phyloP scores from a whole-genome alignment of 2,888 invertebrate genomes.

The Scaptomyza tumidula region DNA sequence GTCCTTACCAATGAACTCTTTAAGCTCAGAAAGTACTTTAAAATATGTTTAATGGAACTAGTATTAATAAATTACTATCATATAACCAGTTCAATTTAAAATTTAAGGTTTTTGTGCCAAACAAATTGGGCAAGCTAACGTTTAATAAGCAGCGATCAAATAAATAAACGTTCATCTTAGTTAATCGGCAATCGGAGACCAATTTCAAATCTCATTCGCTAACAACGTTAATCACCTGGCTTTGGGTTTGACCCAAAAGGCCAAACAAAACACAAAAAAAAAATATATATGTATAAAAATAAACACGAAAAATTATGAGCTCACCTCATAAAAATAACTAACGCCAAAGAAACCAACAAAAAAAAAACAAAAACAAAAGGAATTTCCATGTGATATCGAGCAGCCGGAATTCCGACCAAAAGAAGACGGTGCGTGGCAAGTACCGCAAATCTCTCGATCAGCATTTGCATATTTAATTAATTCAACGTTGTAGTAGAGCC shows the following conservation, averaged over 20 bases:
- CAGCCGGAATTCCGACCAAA: slow-evolving; percentile 58
- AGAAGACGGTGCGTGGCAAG: slow-evolving; percentile 73
- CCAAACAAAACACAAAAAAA: slow-evolving; percentile 15
- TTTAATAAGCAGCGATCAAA: slow-evolving; percentile 8
- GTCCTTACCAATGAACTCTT: no score
- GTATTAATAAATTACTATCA: background rate
- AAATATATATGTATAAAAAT: slow-evolving; percentile 17
- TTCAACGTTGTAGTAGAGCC: slow-evolving; percentile 46
- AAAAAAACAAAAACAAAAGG: slow-evolving; percentile 36
- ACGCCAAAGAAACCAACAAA: slow-evolving; percentile 20
- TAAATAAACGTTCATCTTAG: slow-evolving; percentile 29
- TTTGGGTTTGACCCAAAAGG: slow-evolving; percentile 60
- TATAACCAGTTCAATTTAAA: background rate
- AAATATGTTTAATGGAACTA: background rate
- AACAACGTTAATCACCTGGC: slow-evolving; percentile 47
- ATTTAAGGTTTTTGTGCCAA: background rate
- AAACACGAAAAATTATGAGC: slow-evolving; percentile 72
- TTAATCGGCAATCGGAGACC: slow-evolving; percentile 17
- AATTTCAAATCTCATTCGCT: slow-evolving; percentile 17
- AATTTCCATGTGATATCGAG: slow-evolving; percentile 63
- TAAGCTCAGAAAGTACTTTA: background rate
- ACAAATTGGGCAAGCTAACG: slow-evolving; percentile 1
- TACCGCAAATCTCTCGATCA: slow-evolving; percentile 65
- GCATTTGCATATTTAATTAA: slow-evolving; percentile 76
- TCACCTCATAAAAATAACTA: slow-evolving; percentile 76